Evolutionary conservation across 2,797 vertebrate species (phyloP), one percentile per base, ranked within the genome.

Genomic region (Amblyopsis hoosieri): DNA sequence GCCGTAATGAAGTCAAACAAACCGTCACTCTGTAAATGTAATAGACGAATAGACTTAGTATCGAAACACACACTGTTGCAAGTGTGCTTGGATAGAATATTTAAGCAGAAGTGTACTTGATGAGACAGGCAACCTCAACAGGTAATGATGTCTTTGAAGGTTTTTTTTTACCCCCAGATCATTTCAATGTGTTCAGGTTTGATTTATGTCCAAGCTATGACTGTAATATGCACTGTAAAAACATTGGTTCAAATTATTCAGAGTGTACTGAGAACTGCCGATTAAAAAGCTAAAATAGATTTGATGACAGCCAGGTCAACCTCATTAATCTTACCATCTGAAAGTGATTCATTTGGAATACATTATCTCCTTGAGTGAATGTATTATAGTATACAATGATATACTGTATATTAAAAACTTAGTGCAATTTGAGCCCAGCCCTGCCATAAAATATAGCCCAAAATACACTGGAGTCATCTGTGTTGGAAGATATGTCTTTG

Each of bases 161-260:
- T 14, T 56, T 53, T 1, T 0, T 7, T 53, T 53, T 2, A 15
- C n/a, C 67, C 60, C 29, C 51, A 47, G 17, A 46, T 31, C 5
- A 52, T 54, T 60, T 3, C 69, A 66, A 56, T 71, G 14, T 73
- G 60, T 71, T 65, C 7, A 31, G 8, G 52, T 66, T 5, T 51
- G 46, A 57, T 54, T 57, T 55, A 67, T 12, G 63, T 78, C 6
- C 54, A 15, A 51, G 45, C 57, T 71, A 67, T 23, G 15, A 9
- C 53, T n/a, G 53, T 54, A 33, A 13, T 33, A 45, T 58, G 77
- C 63, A 76, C 73, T 84, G 73, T 65, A 65, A 71, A 68, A 59
- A 46, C 3, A 33, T 29, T 4, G 14, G 47, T 46, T 56, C 13
- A 10, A 47, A 2, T 54, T 8, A 57, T 61, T 58, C 31, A 15